Evolutionary conservation across 1,140 invertebrate species (phyloP).

Genomic region (Neoseiulus cucumeris): DNA sequence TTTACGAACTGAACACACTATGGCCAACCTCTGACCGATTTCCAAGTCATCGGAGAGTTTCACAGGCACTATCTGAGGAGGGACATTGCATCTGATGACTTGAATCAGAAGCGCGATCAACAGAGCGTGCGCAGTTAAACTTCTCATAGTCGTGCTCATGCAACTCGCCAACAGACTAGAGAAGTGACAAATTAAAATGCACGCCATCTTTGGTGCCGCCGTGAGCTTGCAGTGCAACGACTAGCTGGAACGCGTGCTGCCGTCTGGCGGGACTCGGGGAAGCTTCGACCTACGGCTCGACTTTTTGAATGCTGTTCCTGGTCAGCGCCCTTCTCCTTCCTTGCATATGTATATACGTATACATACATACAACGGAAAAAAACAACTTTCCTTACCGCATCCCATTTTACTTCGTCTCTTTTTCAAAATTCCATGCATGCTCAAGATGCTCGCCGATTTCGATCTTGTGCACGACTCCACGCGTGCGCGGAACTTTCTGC

Average conservation of each 20-base stretch:
- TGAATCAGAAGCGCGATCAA: background rate
- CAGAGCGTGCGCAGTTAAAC: background rate
- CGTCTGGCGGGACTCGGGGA: background rate
- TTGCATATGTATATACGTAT: too few relatives aligned
- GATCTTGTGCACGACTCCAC: too few relatives aligned
- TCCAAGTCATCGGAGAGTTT: background rate
- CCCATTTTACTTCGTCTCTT: too few relatives aligned
- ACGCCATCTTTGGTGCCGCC: slow-evolving; percentile 5
- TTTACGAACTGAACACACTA: background rate
- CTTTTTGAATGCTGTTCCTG: background rate
- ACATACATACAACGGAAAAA: too few relatives aligned
- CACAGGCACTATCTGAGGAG: background rate
- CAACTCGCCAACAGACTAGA: too few relatives aligned
- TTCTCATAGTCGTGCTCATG: background rate
- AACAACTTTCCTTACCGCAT: too few relatives aligned
- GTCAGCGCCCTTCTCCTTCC: too few relatives aligned
- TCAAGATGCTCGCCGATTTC: too few relatives aligned
- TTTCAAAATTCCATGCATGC: too few relatives aligned
- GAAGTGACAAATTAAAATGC: too few relatives aligned
- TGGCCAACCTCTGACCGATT: background rate
- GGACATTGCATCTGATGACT: background rate
- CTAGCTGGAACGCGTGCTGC: background rate
- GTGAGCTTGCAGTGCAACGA: background rate
- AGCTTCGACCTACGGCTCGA: background rate
- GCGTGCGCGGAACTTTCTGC: too few relatives aligned